These are phyloP conservation scores for Leptocoma aspasia DNA, from an alignment of 2,113 vertebrate species.

Conservation along the genomic window DNA sequence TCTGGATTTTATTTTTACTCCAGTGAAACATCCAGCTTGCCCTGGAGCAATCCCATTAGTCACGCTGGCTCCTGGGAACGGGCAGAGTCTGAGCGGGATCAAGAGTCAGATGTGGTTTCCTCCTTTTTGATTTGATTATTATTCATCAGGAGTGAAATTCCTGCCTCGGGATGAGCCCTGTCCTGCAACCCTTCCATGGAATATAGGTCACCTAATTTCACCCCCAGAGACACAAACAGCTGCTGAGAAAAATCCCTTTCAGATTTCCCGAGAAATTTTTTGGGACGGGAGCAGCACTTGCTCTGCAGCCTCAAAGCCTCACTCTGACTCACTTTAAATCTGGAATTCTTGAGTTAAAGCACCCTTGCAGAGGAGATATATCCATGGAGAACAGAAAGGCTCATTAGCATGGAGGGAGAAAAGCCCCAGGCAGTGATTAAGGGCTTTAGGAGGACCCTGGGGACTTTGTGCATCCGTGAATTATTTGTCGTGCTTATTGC, in stretches of 20 bases:
- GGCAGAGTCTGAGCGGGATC: neutral
- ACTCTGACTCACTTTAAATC: neutral
- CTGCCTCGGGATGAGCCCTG: neutral
- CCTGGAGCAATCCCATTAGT: constrained; percentile 39
- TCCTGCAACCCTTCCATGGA: neutral
- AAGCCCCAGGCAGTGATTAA: neutral
- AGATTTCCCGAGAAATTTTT: neutral
- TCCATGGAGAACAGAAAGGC: neutral
- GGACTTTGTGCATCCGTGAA: neutral
- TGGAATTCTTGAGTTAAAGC: neutral
- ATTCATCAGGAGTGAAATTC: constrained; percentile 36
- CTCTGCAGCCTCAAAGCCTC: neutral
- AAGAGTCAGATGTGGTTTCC: constrained; percentile 36
- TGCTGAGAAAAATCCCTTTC: neutral
- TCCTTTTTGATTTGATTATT: constrained; percentile 19
- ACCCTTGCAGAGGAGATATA: neutral
- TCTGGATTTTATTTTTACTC: constrained; percentile 44
- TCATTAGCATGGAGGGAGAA: neutral
- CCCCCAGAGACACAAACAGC: constrained; percentile 3
- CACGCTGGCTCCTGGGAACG: constrained; percentile 11
- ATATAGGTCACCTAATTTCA: constrained; percentile 54
- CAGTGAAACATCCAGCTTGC: constrained; percentile 28
- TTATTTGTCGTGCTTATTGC: neutral
- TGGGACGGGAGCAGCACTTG: neutral
- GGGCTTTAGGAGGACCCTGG: neutral